Conservation (phyloP, 2,797 vertebrate genomes). For the Anguilla marmorata region DNA sequence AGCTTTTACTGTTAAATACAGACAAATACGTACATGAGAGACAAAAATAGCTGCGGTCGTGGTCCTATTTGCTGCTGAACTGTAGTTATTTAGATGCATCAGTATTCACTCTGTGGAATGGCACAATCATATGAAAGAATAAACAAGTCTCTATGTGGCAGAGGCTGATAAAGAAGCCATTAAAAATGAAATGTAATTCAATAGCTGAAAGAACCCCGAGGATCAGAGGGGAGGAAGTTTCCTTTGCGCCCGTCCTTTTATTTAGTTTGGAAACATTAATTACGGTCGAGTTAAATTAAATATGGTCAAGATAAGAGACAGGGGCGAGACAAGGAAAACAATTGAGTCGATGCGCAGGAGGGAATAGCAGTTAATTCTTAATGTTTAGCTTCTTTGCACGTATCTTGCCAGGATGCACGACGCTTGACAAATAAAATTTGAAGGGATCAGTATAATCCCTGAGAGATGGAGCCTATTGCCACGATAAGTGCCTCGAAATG, state of each 20-base stretch:
- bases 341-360: conserved; percentile 31
- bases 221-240: conserved; percentile 55
- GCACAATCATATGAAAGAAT: conserved; percentile 69
- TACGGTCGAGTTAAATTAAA: conserved; percentile 75
- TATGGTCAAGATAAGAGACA: conserved; percentile 71
- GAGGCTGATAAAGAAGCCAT: conserved; percentile 73
- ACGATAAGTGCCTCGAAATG: conserved; percentile 67
- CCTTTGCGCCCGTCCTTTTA: conserved; percentile 61
- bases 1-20: neutral
- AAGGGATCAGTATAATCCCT: conserved; percentile 74
- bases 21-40: neutral
- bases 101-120: conserved; percentile 37
- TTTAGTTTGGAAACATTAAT: conserved; percentile 68
- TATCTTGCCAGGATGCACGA: conserved; percentile 66
- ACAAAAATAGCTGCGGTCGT: neutral
- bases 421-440: conserved; percentile 74
- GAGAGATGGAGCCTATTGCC: conserved; percentile 62
- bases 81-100: neutral
- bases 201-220: conserved; percentile 62
- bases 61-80: conserved; percentile 2
- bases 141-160: conserved; percentile 70
- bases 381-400: conserved; percentile 70
- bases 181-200: conserved; percentile 72
- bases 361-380: conserved; percentile 68
- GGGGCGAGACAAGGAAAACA: conserved; percentile 48